These are phyloP conservation scores for Thamnaconus septentrionalis DNA, from an alignment of 2,113 vertebrate species.

Conservation along the genomic window DNA sequence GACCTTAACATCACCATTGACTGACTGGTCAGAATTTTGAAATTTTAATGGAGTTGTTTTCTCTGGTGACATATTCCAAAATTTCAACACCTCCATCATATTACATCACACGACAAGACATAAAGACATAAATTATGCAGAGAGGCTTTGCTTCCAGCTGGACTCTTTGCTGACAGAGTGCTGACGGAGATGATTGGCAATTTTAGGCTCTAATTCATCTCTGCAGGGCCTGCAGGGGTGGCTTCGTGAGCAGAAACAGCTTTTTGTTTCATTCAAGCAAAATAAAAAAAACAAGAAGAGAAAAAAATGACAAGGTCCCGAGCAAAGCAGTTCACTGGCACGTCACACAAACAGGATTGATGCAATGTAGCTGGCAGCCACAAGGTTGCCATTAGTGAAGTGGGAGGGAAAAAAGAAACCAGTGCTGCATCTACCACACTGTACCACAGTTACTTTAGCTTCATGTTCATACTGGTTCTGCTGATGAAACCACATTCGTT, in stretches of 20 bases:
- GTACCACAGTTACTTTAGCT: no score
- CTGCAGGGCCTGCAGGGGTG: constrained; percentile 2
- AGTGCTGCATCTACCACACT: no score
- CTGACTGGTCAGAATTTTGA: no score
- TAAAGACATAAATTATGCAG: constrained; percentile 24
- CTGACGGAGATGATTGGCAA: constrained; percentile 35
- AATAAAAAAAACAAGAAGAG: no score
- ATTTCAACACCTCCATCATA: constrained; percentile 21
- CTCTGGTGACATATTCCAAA: neutral
- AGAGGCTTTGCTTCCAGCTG: constrained; percentile 31
- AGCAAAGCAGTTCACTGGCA: constrained; percentile 5
- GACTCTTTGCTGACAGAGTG: constrained; percentile 26
- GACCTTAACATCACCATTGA: no score
- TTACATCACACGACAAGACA: constrained; percentile 17
- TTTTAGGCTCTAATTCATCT: constrained; percentile 37
- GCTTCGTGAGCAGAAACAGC: constrained; percentile 19
- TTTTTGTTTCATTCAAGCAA: constrained; percentile 24
- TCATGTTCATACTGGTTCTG: no score
- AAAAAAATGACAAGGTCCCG: constrained; percentile 4
- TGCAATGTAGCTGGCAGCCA: neutral
- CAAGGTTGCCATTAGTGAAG: neutral
- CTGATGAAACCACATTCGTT: no score
- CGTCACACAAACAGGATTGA: neutral
- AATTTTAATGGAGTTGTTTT: no score
- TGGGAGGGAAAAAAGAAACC: no score